Base-by-base conservation (phyloP, 2,888 invertebrate genomes). In the Galeruca laticollis region DNA sequence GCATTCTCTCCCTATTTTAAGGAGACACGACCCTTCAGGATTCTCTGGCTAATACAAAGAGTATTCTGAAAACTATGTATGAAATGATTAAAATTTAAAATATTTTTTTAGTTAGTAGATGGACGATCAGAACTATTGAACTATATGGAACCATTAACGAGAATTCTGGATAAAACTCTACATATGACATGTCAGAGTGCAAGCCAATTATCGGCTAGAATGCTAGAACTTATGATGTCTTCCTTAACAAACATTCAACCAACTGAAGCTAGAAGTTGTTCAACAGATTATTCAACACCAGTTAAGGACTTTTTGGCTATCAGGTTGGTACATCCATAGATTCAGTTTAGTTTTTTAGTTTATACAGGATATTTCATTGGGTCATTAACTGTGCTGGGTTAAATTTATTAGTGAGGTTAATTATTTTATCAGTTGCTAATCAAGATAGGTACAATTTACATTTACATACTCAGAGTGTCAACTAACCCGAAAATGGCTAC, bases 231-330 rank as follows among this genome's bases (percentile, higher is more conserved):
- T 71, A 84, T 91, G 0, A 85, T 91, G 78, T 81, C 85, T 74
- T 87, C 91, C 63, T 79, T 95, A 31, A 90, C 92, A 0, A 87
- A 86, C 21, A 87, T 91, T 1, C 88, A 89, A 73, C 88, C 92
- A 11, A 85, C 87, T 51, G 90, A 93, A 81, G 89, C 89, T 86
- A 85, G 88, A 76, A 91, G 91, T 81, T 87, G 88, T 0, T 84
- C 88, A 0, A 85, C 87, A 20, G 88, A 91, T 72, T 91, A 90
- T 77, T 89, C 90, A 20, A 86, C 87, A 47, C 90, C 91, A 0
- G 87, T 93, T 0, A 87, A 90, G 69, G 90, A 92, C 68, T 92
- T 91, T 86, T 86, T 94, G 54, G 91, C 94, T 10, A 88, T 95
- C 63, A 88, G 84, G 90, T 90, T 79, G 78, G 76, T 70, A n/a